These are phyloP conservation scores for Rhinogobius similis DNA, from an alignment of 2,113 vertebrate genomes.

Conservation along the genomic window DNA sequence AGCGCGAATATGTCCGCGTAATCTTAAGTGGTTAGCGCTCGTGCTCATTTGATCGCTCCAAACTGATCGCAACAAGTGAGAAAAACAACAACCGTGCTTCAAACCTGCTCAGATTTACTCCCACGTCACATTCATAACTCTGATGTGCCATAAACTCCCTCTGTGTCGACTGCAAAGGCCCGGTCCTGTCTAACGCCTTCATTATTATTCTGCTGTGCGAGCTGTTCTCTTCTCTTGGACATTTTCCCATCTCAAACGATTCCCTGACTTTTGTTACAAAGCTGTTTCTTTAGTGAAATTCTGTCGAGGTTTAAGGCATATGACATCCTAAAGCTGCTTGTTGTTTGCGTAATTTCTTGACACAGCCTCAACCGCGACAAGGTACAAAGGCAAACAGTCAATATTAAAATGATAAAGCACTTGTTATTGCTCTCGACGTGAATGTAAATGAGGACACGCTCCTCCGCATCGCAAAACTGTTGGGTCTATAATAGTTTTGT, in stretches of 20 bases:
- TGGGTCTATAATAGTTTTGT: neutral
- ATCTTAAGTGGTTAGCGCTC: too few relatives aligned
- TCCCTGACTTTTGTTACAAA: conserved; percentile 4
- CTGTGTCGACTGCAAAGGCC: neutral
- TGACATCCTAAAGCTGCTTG: neutral
- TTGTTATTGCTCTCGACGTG: neutral
- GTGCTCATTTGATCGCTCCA: too few relatives aligned
- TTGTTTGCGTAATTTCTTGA: conserved; percentile 6
- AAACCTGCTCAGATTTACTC: too few relatives aligned
- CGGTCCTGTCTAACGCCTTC: neutral
- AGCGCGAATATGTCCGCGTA: too few relatives aligned
- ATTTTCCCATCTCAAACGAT: conserved; percentile 26
- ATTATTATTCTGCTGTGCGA: conserved; percentile 19
- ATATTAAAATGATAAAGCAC: neutral
- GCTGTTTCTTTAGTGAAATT: neutral
- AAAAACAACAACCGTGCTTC: too few relatives aligned
- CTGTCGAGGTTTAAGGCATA: conserved; percentile 12
- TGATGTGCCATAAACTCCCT: too few relatives aligned
- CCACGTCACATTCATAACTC: too few relatives aligned
- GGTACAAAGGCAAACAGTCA: neutral
- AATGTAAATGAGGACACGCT: neutral
- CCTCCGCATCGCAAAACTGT: neutral
- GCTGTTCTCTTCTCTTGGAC: conserved; percentile 12
- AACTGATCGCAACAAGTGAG: too few relatives aligned
- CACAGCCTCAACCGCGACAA: neutral